Evolutionary conservation across 2,113 vertebrate genomes (phyloP).

Genomic region (Calidris pygmaea): DNA sequence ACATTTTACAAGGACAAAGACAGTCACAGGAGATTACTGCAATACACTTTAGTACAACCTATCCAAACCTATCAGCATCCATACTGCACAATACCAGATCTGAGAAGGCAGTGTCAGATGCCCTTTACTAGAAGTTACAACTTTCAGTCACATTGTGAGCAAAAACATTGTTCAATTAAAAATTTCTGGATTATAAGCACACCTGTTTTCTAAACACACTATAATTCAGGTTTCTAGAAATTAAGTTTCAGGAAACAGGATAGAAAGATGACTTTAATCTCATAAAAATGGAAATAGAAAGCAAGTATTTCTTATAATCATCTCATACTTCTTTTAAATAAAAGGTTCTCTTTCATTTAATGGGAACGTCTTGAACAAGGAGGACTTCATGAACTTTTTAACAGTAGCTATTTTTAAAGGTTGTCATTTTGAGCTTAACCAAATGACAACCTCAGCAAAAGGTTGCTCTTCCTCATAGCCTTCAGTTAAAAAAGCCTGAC

Average conservation of each 20-base stretch:
- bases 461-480: neutral
- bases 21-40: neutral
- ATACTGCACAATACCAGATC: neutral
- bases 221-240: neutral
- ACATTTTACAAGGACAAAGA: neutral
- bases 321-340: neutral
- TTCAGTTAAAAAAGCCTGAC: neutral
- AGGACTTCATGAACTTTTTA: conserved; percentile 17
- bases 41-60: conserved; percentile 3
- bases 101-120: conserved; percentile 20
- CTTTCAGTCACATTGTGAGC: neutral
- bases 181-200: neutral
- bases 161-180: neutral
- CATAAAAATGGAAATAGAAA: neutral
- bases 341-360: neutral
- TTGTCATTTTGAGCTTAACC: neutral
- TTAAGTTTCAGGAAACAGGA: neutral
- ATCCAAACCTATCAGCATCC: conserved; percentile 20
- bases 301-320: neutral
- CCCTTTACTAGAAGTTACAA: neutral
- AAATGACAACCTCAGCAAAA: conserved; percentile 12
- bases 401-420: conserved; percentile 6
- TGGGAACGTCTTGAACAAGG: neutral
- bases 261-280: neutral
- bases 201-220: neutral